These are phyloP conservation scores for Malacosoma neustria DNA, from an alignment of 2,888 invertebrate genomes.

Conservation along the genomic window DNA sequence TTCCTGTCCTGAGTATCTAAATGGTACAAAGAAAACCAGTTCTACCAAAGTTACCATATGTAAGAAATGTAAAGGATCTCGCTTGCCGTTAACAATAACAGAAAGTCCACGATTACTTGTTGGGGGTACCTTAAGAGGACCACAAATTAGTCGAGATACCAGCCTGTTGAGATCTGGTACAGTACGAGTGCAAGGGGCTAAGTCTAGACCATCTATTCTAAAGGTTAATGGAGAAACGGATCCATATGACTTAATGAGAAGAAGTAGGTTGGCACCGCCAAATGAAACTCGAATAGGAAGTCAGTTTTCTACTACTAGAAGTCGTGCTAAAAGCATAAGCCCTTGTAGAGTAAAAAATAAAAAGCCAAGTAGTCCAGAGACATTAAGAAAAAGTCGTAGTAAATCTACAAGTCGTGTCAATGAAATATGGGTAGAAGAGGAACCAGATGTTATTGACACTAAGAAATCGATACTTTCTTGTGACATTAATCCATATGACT, in stretches of 20 bases:
- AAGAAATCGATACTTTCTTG: conserved; percentile 87
- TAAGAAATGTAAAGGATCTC: conserved; percentile 89
- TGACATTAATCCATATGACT: conserved; percentile 88
- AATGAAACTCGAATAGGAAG: conserved; percentile 69
- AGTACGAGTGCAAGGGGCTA: conserved; percentile 75
- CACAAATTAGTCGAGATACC: conserved; percentile 55
- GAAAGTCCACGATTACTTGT: conserved; percentile 70
- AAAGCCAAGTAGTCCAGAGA: conserved; percentile 61
- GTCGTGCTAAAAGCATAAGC: conserved; percentile 73
- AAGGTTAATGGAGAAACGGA: conserved; percentile 76
- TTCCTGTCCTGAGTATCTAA: conserved; percentile 87
- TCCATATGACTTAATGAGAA: conserved; percentile 89
- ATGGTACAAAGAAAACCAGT: conserved; percentile 82
- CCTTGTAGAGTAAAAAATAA: conserved; percentile 73
- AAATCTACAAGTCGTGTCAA: conserved; percentile 65
- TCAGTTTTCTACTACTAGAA: conserved; percentile 63
- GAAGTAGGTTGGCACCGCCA: conserved; percentile 82
- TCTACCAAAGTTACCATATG: conserved; percentile 85
- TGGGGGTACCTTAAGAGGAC: conserved; percentile 78
- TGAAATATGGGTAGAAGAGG: conserved; percentile 63
- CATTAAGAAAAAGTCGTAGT: conserved; percentile 52
- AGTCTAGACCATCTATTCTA: conserved; percentile 78
- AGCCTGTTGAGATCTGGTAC: conserved; percentile 76
- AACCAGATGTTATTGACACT: conserved; percentile 33
- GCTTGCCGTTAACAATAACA: conserved; percentile 80